Conservation (phyloP, 2,113 vertebrate genomes). For the Phyllostomus discolor region DNA sequence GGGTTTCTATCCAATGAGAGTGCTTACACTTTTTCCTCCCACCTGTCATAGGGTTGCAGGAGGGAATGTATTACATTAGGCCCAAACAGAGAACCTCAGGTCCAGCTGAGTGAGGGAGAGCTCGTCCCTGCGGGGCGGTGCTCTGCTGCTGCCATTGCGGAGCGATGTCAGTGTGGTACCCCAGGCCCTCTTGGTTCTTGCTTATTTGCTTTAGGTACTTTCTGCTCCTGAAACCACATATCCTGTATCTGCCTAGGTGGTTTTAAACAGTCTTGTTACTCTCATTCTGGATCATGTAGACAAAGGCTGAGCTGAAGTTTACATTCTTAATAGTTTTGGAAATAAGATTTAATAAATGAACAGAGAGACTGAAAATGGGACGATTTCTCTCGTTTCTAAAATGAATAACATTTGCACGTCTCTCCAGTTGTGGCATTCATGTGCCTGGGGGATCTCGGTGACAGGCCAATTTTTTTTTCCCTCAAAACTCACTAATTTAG, state of each 20-base stretch:
- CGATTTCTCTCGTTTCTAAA: neutral
- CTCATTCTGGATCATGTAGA: slow-evolving; percentile 8
- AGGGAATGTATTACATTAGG: neutral
- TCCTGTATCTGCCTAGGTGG: neutral
- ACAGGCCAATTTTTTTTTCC: neutral
- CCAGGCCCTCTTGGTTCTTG: neutral
- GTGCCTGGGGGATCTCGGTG: neutral
- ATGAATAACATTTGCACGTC: neutral
- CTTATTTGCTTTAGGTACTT: neutral
- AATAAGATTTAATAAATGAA: slow-evolving; percentile 25
- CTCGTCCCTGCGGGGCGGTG: neutral
- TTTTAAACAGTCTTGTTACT: slow-evolving; percentile 12
- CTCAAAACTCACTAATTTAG: neutral
- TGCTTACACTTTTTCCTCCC: neutral
- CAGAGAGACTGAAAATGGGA: neutral
- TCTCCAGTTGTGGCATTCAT: neutral
- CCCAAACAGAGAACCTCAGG: slow-evolving; percentile 20
- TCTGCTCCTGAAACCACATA: neutral
- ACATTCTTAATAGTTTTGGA: slow-evolving; percentile 7
- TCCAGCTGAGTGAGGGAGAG: neutral
- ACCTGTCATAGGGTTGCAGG: neutral
- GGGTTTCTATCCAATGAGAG: neutral
- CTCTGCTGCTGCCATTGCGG: neutral
- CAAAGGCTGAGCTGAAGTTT: neutral
- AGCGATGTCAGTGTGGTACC: neutral